Evolutionary conservation across 2,113 vertebrate species (phyloP), one percentile per base, ranked within the genome.

Genomic region (Jacana jacana): DNA sequence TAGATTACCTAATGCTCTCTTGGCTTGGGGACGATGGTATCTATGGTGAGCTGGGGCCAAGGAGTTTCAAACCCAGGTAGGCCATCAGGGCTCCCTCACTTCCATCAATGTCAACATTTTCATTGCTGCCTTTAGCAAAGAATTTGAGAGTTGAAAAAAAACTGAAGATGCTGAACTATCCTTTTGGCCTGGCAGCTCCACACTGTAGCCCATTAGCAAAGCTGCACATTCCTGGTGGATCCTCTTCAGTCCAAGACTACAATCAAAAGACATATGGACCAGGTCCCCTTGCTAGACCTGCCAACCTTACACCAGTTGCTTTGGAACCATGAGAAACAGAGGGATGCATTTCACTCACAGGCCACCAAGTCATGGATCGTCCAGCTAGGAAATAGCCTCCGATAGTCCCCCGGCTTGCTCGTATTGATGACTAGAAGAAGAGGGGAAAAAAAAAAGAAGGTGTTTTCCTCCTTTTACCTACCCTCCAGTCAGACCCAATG

Each of bases 311-410:
- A 39, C 13, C 42, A 68, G 60, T 31, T 58, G 48, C 24, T 84
- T 81, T 85, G 2, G 3, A 87, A 68, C 20, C 39, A 13, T 3
- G 8, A 84, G 24, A 52, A 81, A 95, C 13, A 86, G 24, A 42
- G 17, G 22, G 14, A 70, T 39, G 35, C 17, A 19, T 77, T 65
- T 70, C 81, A 99, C 99, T 99, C 88, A 99, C 99, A 65, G 99
- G 99, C 98, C 98, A 99, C 99, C 99, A 99, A 23, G 98, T 99
- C 99, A 99, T 99, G 68, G 99, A 98, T 94, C 98, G 97, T 42
- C 99, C 99, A 3, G 99, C 99, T 58, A 99, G 96, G 92, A 99
- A 99, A 84, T 99, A 99, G 9, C 99, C 99, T 6, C 99, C 98
- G 12, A 99, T 65, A 4, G 99, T 99, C 11, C 97, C 98, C 12